Evolutionary conservation across 2,797 vertebrate genomes (phyloP).

Genomic region (Acanthiza pusilla): DNA sequence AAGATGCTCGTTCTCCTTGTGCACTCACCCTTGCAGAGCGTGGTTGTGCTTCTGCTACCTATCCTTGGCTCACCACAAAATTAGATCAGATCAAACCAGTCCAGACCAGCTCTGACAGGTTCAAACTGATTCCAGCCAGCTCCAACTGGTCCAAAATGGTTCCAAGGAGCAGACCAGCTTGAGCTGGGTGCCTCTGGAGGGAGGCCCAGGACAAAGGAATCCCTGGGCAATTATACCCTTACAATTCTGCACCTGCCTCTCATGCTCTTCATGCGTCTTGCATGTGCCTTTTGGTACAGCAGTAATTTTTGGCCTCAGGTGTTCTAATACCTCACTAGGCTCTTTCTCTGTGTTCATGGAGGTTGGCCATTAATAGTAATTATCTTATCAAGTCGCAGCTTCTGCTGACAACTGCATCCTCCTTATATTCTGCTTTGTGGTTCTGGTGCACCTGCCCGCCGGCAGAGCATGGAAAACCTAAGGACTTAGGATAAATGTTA

Average conservation of each 20-base stretch:
- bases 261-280: fast-evolving
- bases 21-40: fast-evolving
- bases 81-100: fast-evolving
- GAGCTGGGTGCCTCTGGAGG: neutral
- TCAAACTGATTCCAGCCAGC: neutral
- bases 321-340: neutral
- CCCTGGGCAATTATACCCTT: too few relatives aligned
- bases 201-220: neutral
- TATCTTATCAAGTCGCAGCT: neutral
- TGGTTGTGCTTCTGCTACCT: neutral
- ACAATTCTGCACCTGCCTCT: neutral
- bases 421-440: neutral
- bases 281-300: neutral
- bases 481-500: neutral
- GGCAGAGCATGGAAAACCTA: fast-evolving
- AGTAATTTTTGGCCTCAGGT: neutral
- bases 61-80: neutral
- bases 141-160: fast-evolving
- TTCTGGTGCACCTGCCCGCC: fast-evolving
- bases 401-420: neutral
- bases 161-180: neutral
- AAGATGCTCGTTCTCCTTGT: too few relatives aligned
- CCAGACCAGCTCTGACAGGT: neutral
- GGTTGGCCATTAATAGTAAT: neutral
- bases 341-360: neutral